Evolutionary conservation across 2,888 invertebrate species (phyloP).

Genomic region (Parnassius smintheus): DNA sequence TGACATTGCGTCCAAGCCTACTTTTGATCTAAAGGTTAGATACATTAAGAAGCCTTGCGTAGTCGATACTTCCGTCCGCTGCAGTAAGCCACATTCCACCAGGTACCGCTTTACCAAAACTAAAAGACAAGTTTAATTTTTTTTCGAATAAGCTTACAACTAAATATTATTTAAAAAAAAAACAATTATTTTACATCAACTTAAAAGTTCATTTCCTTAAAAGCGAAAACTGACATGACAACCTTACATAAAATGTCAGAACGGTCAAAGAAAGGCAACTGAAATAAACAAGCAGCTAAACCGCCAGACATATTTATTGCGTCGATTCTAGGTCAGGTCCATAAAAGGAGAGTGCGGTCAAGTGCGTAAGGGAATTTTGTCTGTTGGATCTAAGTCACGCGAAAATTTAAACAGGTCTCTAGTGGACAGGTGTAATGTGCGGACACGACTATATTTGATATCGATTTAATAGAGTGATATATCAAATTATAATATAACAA

Average conservation of each 20-base stretch:
- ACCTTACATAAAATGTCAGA: constrained; percentile 11
- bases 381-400: constrained; percentile 4
- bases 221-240: constrained; percentile 8
- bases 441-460: no score
- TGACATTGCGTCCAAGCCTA: no score
- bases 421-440: neutral
- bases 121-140: no score
- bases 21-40: no score
- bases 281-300: constrained; percentile 3
- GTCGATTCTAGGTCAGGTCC: constrained; percentile 11
- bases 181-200: neutral
- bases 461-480: no score
- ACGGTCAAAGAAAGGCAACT: constrained; percentile 12
- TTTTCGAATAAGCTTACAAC: no score
- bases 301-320: constrained; percentile 14
- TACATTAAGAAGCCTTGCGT: no score
- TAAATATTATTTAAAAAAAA: neutral
- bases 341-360: constrained; percentile 15
- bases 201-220: constrained; percentile 12
- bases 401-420: neutral
- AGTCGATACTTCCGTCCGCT: no score
- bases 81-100: no score
- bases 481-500: no score
- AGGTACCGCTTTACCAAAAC: no score
- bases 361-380: constrained; percentile 8